phyloP scores from a whole-genome alignment of 2,113 vertebrate genomes.

The Microcebus murinus region DNA sequence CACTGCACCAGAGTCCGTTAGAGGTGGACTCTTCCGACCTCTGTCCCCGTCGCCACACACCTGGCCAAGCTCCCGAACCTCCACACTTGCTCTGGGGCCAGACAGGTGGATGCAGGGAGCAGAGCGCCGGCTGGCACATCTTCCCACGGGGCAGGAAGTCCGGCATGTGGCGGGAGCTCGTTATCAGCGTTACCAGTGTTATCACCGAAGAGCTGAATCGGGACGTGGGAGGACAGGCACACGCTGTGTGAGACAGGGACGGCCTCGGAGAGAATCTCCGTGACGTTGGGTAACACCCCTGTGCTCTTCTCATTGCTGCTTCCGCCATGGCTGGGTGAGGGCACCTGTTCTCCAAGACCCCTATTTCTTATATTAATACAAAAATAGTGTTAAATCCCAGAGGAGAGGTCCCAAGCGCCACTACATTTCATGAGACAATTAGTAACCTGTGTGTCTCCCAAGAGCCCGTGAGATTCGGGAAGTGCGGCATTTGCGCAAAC shows the following conservation, averaged over 20 bases:
- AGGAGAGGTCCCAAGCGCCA: neutral
- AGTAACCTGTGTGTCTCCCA: neutral
- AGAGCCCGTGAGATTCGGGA: neutral
- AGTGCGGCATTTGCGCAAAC: accelerated
- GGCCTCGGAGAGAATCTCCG: neutral
- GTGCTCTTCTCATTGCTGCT: neutral
- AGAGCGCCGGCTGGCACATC: neutral
- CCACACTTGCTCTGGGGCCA: accelerated
- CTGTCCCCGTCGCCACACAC: accelerated
- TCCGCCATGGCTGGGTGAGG: neutral
- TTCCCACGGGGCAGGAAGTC: too few relatives aligned
- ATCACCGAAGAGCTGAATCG: neutral
- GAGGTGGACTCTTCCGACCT: accelerated
- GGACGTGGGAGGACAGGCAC: neutral
- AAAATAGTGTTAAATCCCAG: neutral
- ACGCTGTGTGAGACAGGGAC: accelerated
- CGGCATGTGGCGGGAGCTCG: neutral
- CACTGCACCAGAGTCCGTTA: neutral
- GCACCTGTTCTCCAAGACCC: neutral
- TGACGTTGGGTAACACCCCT: accelerated
- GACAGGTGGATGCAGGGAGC: neutral
- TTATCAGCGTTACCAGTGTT: too few relatives aligned
- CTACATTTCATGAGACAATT: neutral
- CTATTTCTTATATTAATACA: too few relatives aligned
- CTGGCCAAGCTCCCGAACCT: neutral